phyloP scores from a whole-genome alignment of 2,888 invertebrate species.

The Smittia sp. region DNA sequence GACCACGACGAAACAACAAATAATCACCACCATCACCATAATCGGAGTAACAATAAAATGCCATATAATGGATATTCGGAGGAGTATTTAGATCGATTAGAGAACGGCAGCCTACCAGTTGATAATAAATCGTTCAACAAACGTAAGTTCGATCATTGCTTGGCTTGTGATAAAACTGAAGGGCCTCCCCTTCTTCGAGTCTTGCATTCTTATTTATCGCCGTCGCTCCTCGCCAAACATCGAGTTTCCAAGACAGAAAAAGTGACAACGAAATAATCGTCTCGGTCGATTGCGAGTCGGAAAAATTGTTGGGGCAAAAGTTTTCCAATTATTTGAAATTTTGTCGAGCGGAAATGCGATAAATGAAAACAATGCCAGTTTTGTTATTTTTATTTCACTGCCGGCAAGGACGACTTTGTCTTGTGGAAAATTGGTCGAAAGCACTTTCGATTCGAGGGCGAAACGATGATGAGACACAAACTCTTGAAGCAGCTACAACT shows the following conservation, averaged over 20 bases:
- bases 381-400: background rate
- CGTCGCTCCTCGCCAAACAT: background rate
- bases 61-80: conserved; percentile 92
- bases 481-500: background rate
- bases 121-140: conserved; percentile 71
- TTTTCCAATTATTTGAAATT: conserved; percentile 25
- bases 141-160: conserved; percentile 44
- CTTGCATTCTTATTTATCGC: conserved; percentile 5
- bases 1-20: conserved; percentile 68
- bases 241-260: background rate
- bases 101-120: conserved; percentile 89
- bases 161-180: background rate
- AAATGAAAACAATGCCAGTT: conserved; percentile 13
- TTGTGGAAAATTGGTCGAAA: background rate
- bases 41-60: conserved; percentile 70
- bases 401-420: conserved; percentile 8
- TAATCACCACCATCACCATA: conserved; percentile 57
- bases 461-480: background rate
- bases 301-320: background rate
- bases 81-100: conserved; percentile 88
- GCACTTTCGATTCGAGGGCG: background rate
- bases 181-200: too few relatives aligned
- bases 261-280: background rate
- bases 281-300: background rate
- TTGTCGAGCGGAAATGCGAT: conserved; percentile 22